These are phyloP conservation scores for Muscicapa comitata DNA, from an alignment of 2,797 vertebrate species.

Conservation along the genomic window DNA sequence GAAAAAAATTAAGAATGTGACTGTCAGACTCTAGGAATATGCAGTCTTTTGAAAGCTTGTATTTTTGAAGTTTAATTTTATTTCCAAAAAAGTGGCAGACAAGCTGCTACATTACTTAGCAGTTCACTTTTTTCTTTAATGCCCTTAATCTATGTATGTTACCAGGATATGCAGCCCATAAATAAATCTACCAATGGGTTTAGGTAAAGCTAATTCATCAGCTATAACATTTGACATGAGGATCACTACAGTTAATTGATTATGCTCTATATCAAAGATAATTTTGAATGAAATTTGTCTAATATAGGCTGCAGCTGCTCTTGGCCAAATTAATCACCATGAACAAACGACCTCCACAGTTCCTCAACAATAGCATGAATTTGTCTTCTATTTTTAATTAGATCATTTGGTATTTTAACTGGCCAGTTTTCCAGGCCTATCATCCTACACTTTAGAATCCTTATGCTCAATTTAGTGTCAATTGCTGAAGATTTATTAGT, in stretches of 20 bases:
- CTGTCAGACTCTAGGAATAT: background rate
- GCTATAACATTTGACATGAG: background rate
- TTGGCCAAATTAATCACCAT: background rate
- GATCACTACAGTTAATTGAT: background rate
- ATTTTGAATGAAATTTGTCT: background rate
- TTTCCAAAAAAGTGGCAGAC: background rate
- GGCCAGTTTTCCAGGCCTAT: background rate
- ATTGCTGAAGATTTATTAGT: background rate
- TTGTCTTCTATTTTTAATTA: background rate
- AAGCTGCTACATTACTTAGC: background rate
- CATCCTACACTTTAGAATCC: background rate
- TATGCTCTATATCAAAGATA: background rate
- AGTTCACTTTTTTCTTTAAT: background rate
- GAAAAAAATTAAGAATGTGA: background rate
- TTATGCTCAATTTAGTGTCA: background rate
- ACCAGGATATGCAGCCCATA: background rate
- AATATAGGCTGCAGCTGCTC: background rate
- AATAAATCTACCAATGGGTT: background rate
- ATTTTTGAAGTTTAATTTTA: background rate
- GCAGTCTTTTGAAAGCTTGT: background rate
- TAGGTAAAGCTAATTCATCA: slow-evolving; percentile 3
- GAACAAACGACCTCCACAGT: background rate
- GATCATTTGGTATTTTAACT: background rate
- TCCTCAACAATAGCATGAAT: background rate
- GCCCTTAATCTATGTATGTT: background rate